Conservation (phyloP, 2,888 invertebrate genomes). For the Falcaria lacertinaria region DNA sequence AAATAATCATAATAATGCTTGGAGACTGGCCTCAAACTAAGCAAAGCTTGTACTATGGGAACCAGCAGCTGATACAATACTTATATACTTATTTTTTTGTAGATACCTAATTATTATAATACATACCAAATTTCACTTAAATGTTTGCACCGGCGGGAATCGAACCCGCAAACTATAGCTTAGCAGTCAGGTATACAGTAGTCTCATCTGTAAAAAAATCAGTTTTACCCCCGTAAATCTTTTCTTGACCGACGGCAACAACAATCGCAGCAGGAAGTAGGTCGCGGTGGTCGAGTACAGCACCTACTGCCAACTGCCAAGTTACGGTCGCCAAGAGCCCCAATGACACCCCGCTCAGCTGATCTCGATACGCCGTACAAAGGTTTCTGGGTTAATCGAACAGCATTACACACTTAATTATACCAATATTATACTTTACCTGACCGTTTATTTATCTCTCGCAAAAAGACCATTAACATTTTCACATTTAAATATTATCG, state of each 20-base stretch:
- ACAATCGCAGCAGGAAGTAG: slow-evolving; percentile 27
- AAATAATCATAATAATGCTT: no score
- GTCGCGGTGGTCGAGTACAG: slow-evolving; percentile 30
- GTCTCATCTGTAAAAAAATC: slow-evolving; percentile 1
- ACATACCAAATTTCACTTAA: no score
- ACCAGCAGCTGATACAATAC: no score
- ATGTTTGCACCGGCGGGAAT: no score
- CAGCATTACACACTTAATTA: slow-evolving; percentile 43
- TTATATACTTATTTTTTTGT: no score
- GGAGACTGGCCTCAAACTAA: no score
- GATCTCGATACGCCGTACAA: slow-evolving; percentile 61
- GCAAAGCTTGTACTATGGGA: no score
- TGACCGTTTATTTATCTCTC: slow-evolving; percentile 1
- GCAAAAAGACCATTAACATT: neutral
- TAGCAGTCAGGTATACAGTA: no score
- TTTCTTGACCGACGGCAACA: slow-evolving; percentile 10
- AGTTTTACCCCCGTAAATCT: slow-evolving; percentile 7
- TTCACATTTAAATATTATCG: neutral
- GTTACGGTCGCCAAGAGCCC: slow-evolving; percentile 36
- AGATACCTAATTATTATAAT: no score
- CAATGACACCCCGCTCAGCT: slow-evolving; percentile 41
- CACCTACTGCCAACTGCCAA: slow-evolving; percentile 36
- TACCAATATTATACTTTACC: slow-evolving; percentile 26
- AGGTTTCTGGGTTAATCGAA: slow-evolving; percentile 69
- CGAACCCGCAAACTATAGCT: no score